Evolutionary conservation across 2,113 vertebrate species (phyloP), one percentile per base, ranked within the genome.

Genomic region (Malurus alboscapulatus): DNA sequence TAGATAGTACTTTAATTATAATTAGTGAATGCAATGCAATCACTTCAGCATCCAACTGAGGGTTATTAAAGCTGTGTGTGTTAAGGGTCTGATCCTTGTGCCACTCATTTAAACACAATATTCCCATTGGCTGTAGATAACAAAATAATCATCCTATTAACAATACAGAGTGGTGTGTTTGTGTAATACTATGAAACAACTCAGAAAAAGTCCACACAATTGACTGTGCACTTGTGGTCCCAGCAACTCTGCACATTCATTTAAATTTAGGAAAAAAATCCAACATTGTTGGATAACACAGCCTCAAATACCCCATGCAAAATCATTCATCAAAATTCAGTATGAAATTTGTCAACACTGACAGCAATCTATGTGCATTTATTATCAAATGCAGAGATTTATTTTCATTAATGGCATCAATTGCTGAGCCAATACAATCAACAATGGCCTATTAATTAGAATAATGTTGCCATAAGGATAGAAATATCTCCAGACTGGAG

Each of bases 1-100:
- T 21, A 78, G 65, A 42, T 5, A 88, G 59, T 76, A 84, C 66
- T 94, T 84, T 74, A 94, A 61, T 36, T 75, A 38, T 66, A 95
- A 94, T 94, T 88, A 96, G 62, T 45, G 48, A 76, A 79, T 24
- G 57, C 10, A 93, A 89, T 87, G 80, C 89, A 88, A 93, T 51
- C 73, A 82, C 75, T 94, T 89, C 81, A 95, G 87, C 81, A 75
- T 63, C 95, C 87, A 87, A 45, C 53, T 34, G 94, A 72, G 88
- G 25, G 57, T 80, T 94, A 90, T 86, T 84, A 81, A 80, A 91
- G 16, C 67, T 65, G 21, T 14, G 61, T n/a, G 40, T 80, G 71
- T 75, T 80, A 66, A 81, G 67, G 75, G 55, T 44, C 92, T 95
- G 87, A 94, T 93, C 78, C 80, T 62, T 91, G 68, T 78, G 58